These are phyloP conservation scores for Euschistus heros DNA, from an alignment of 1,140 invertebrate species.

Conservation along the genomic window DNA sequence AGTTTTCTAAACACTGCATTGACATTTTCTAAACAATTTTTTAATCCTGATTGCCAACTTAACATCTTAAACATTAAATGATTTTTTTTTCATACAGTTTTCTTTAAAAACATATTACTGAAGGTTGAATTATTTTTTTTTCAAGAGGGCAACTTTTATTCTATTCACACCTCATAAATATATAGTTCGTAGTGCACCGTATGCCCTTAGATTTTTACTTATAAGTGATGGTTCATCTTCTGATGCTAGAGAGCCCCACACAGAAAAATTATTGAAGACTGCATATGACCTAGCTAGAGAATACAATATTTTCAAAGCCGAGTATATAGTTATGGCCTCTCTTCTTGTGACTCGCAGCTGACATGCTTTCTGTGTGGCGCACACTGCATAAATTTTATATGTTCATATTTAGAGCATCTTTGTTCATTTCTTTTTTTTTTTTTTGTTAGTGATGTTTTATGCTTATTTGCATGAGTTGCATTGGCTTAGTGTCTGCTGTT, in stretches of 20 bases:
- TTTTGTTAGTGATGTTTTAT: background rate
- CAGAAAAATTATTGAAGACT: conserved; percentile 11
- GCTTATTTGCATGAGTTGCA: background rate
- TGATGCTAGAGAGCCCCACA: conserved; percentile 4
- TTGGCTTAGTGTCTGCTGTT: background rate
- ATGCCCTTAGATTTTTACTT: conserved; percentile 1
- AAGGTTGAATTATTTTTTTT: too few species aligned
- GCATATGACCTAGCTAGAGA: background rate
- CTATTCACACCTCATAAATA: background rate
- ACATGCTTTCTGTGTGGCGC: conserved; percentile 21
- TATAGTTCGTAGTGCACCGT: conserved; percentile 2
- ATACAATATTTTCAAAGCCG: too few species aligned
- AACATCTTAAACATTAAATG: too few species aligned
- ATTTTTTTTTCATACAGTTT: too few species aligned
- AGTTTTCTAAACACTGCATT: too few species aligned
- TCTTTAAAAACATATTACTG: too few species aligned
- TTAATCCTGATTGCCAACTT: too few species aligned
- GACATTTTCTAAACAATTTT: too few species aligned
- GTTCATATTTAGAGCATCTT: background rate
- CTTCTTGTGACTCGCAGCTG: conserved; percentile 12
- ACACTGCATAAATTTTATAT: conserved; percentile 5
- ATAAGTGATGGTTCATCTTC: background rate
- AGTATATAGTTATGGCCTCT: background rate
- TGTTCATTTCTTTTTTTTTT: background rate
- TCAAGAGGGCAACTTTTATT: too few species aligned